Conservation (phyloP, 1,140 invertebrate species). For the Saccostrea cuccullata region DNA sequence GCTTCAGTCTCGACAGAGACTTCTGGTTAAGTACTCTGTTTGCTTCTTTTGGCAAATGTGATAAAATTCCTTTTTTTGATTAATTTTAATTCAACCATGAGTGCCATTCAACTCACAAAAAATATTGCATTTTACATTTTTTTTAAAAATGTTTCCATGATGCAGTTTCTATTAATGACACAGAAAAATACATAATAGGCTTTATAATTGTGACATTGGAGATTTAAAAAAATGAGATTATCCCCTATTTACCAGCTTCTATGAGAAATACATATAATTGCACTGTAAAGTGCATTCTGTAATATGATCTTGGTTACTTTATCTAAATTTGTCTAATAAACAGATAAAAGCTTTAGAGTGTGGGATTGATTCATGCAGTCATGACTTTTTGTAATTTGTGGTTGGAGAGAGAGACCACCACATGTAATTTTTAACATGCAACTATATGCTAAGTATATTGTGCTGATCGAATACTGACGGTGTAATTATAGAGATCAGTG, state of each 20-base stretch:
- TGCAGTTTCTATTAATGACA: not conserved
- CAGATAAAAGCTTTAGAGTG: not conserved
- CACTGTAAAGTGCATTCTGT: not conserved
- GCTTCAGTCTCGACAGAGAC: too few species aligned
- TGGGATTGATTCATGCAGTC: not conserved
- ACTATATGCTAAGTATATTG: too few species aligned
- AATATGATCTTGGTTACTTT: not conserved
- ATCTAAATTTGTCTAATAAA: conserved; percentile 29
- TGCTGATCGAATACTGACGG: too few species aligned
- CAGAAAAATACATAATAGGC: not conserved
- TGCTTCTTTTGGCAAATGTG: too few species aligned
- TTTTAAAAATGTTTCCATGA: not conserved
- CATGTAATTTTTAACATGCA: too few species aligned
- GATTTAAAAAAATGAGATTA: not conserved
- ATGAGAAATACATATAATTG: not conserved
- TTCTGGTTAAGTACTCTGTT: too few species aligned
- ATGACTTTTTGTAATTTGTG: not conserved
- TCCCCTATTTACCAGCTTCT: not conserved
- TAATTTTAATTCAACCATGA: not conserved
- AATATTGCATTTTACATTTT: not conserved
- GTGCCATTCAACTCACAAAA: not conserved
- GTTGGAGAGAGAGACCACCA: not conserved
- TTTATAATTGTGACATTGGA: not conserved
- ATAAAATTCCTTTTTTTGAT: not conserved
- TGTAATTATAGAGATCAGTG: too few species aligned